Conservation (phyloP, 2,113 vertebrate species). For the Antechinus flavipes region DNA sequence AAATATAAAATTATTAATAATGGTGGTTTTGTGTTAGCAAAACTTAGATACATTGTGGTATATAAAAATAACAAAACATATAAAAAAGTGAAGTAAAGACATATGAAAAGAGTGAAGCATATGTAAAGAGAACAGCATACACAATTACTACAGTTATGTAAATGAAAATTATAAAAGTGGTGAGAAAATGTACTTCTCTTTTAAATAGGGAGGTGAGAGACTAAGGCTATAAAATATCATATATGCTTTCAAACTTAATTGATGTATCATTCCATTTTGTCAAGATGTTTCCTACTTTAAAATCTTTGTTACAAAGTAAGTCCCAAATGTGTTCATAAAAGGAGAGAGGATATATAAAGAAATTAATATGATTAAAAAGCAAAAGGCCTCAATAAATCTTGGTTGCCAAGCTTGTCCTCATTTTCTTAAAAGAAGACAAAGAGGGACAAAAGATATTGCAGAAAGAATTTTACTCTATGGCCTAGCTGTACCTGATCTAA, state of each 20-base stretch:
- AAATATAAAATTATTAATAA: not conserved
- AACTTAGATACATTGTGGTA: not conserved
- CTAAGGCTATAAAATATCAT: not conserved
- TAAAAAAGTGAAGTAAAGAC: not conserved
- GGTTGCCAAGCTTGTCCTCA: not conserved
- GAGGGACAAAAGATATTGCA: not conserved
- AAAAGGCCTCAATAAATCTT: not conserved
- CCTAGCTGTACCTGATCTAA: too few relatives aligned
- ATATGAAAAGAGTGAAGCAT: not conserved
- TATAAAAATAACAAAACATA: not conserved
- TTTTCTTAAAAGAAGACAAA: too few relatives aligned
- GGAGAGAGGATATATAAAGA: not conserved
- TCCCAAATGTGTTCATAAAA: not conserved
- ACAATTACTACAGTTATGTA: not conserved
- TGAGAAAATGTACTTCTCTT: not conserved
- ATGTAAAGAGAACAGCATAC: not conserved
- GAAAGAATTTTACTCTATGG: not conserved
- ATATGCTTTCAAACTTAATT: not conserved
- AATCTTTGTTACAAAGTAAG: not conserved
- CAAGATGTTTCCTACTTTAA: not conserved
- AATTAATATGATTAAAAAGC: not conserved
- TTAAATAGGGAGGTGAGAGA: not conserved
- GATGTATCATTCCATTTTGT: not conserved
- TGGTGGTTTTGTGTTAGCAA: not conserved
- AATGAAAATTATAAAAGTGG: not conserved